These are phyloP conservation scores for Phyllotis vaccarum DNA, from an alignment of 2,797 vertebrate genomes.

Conservation along the genomic window DNA sequence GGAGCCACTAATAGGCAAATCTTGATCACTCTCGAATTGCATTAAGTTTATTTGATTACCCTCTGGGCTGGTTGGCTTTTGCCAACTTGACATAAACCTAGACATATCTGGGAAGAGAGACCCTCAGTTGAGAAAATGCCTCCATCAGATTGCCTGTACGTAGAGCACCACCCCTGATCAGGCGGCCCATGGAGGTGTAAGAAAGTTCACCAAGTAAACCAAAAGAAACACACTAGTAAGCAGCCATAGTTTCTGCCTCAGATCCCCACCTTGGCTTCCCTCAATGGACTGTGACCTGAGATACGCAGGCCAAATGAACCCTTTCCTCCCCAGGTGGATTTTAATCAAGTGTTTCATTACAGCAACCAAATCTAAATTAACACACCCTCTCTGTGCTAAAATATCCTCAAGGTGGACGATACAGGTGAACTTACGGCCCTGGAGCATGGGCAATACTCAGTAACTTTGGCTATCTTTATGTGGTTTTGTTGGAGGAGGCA, in stretches of 20 bases:
- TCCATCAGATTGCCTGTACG: neutral
- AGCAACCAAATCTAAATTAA: neutral
- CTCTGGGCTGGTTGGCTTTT: neutral
- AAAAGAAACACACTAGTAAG: neutral
- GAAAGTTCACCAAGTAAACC: no score
- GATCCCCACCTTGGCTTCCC: neutral
- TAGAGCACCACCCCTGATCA: neutral
- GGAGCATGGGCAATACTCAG: neutral
- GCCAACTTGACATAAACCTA: neutral
- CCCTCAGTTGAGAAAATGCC: neutral
- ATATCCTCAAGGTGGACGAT: neutral
- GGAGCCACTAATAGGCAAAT: neutral
- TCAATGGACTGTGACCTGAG: neutral
- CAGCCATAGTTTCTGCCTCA: neutral
- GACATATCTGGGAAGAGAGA: neutral
- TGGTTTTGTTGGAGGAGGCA: neutral
- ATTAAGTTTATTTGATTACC: neutral
- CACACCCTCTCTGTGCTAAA: neutral
- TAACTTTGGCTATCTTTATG: neutral
- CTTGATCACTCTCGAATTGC: constrained; percentile 10
- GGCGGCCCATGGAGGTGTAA: neutral
- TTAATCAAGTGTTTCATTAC: neutral
- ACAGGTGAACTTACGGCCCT: neutral
- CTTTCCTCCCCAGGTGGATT: neutral
- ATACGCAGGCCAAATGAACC: neutral